Percentiles rank a stretch among this genome's conserved stretches.
Conservation (phyloP, 35 echinoderm and acorn worm species). For the Strongylocentrotus purpuratus region DNA sequence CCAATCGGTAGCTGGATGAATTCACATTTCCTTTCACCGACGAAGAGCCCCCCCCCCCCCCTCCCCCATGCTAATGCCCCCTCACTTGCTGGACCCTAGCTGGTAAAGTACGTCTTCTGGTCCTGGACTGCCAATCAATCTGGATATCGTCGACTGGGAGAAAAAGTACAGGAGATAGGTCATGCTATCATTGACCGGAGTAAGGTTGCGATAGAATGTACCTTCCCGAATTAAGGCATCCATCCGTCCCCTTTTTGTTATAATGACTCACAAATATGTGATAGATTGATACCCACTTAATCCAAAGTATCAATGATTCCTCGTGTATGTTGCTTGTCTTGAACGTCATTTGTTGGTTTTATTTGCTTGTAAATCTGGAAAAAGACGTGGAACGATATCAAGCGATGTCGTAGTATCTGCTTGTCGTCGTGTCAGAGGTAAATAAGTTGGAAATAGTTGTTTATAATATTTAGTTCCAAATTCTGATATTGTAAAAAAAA, state of each 20-base stretch:
- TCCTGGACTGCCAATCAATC: neutral
- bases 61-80: no score
- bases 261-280: neutral
- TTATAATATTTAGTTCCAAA: neutral
- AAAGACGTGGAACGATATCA: neutral
- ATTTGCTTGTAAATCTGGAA: neutral
- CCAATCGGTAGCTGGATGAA: no score
- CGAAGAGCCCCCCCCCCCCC: no score
- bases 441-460: neutral
- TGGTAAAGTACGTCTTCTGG: no score
- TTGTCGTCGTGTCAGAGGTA: no score
- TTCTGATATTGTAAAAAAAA: neutral
- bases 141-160: neutral
- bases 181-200: neutral
- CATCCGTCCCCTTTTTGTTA: neutral
- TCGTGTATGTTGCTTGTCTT: neutral
- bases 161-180: constrained; percentile 1
- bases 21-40: no score
- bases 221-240: neutral
- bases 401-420: no score
- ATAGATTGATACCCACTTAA: neutral
- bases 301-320: neutral
- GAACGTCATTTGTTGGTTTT: neutral
- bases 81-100: no score
- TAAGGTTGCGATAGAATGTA: neutral